Evolutionary conservation across 2,888 invertebrate species (phyloP).

Genomic region (Cordilura impudica): DNA sequence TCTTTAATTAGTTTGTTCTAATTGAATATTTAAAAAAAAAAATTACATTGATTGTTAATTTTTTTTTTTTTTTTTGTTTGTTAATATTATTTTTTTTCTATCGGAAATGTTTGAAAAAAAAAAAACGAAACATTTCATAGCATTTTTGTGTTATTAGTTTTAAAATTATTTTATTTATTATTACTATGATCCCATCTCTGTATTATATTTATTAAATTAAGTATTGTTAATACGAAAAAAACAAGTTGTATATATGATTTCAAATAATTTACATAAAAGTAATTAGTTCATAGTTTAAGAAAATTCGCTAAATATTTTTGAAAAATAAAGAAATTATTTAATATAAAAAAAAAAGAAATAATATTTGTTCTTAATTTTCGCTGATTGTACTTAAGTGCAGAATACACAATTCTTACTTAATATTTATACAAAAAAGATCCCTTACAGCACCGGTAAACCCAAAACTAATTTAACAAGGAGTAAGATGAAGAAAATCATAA

Average conservation of each 20-base stretch:
- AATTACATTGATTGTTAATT: neutral
- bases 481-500: too few species aligned
- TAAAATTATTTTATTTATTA: constrained; percentile 57
- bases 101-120: neutral
- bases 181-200: constrained; percentile 8
- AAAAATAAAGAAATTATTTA: constrained; percentile 32
- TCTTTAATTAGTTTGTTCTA: constrained; percentile 12
- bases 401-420: too few species aligned
- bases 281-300: constrained; percentile 44
- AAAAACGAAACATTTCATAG: constrained; percentile 19
- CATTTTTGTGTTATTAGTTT: constrained; percentile 53
- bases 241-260: constrained; percentile 28
- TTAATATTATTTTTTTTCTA: neutral
- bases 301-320: constrained; percentile 24
- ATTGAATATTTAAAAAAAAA: neutral
- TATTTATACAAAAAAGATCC: too few species aligned
- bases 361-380: constrained; percentile 10
- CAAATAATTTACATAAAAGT: constrained; percentile 54
- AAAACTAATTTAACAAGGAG: too few species aligned
- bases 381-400: too few species aligned
- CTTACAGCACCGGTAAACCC: too few species aligned
- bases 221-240: constrained; percentile 36
- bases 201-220: constrained; percentile 40
- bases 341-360: constrained; percentile 18
- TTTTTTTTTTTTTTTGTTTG: too few species aligned